Conservation (phyloP, 1,140 invertebrate species). For the Octopus sinensis region DNA sequence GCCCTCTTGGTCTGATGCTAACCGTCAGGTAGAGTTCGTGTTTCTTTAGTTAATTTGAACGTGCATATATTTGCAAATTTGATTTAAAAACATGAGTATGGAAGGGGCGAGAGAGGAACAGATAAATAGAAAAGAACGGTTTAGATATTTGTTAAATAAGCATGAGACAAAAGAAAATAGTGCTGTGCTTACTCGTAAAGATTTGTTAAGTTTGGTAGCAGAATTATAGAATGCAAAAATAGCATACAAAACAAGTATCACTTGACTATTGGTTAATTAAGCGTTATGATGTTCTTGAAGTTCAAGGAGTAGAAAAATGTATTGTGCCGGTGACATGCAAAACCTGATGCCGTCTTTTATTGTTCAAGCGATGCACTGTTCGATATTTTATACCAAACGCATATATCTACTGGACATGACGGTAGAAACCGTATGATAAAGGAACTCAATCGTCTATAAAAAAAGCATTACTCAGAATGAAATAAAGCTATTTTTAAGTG, state of each 20-base stretch:
- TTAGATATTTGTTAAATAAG: not conserved
- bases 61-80: no score
- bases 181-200: not conserved
- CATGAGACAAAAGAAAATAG: not conserved
- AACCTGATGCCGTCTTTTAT: conserved; percentile 12
- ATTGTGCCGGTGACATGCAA: conserved; percentile 15
- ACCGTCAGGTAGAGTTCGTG: no score
- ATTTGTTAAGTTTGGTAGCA: not conserved
- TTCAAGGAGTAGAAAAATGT: conserved; percentile 10
- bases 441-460: conserved; percentile 21
- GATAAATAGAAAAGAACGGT: no score
- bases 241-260: not conserved
- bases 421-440: conserved; percentile 28
- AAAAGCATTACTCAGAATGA: conserved; percentile 19
- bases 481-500: conserved; percentile 13
- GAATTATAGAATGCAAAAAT: not conserved
- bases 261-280: not conserved
- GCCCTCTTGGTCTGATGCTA: no score
- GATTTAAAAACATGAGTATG: no score
- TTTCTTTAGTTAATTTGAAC: no score
- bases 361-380: conserved; percentile 27
- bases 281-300: conserved; percentile 4
- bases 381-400: conserved; percentile 24
- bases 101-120: no score
- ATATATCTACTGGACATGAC: conserved; percentile 28